phyloP scores from a whole-genome alignment of 2,797 vertebrate species.

The Hybognathus amarus region DNA sequence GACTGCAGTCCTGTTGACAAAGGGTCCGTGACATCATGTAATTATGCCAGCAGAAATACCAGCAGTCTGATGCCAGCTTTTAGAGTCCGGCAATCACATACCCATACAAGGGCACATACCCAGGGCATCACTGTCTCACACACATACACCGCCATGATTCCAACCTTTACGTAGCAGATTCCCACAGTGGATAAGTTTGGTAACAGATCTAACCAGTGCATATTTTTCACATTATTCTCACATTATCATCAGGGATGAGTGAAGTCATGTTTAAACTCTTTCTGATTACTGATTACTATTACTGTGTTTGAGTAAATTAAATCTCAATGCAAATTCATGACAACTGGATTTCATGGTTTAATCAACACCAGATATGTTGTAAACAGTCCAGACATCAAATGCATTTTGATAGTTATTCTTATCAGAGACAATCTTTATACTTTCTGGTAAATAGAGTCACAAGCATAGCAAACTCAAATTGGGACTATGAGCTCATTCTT shows the following conservation, averaged over 20 bases:
- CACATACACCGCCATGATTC: conserved; percentile 6
- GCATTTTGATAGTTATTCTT: conserved; percentile 7
- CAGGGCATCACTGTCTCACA: conserved; percentile 26
- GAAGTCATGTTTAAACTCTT: neutral
- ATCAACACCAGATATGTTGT: conserved; percentile 16
- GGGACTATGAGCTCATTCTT: conserved; percentile 25
- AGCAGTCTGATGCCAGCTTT: conserved; percentile 62
- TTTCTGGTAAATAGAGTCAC: conserved; percentile 28
- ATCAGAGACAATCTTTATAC: conserved; percentile 15
- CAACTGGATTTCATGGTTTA: neutral
- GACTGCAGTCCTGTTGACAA: conserved; percentile 54
- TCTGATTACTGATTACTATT: no score
- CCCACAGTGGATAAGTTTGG: neutral
- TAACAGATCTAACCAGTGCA: neutral
- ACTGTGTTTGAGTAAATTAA: neutral
- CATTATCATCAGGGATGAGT: neutral
- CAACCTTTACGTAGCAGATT: conserved; percentile 20
- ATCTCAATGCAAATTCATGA: neutral
- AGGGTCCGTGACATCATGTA: conserved; percentile 50
- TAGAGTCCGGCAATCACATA: conserved; percentile 66
- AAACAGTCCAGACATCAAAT: conserved; percentile 26
- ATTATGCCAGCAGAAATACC: conserved; percentile 59
- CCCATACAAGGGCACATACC: conserved; percentile 70
- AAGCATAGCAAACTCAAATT: conserved; percentile 11
- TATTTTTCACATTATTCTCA: neutral